These are phyloP conservation scores for Micromussa lordhowensis DNA, from an alignment of 92 coral and sea anemone genomes.

Conservation along the genomic window DNA sequence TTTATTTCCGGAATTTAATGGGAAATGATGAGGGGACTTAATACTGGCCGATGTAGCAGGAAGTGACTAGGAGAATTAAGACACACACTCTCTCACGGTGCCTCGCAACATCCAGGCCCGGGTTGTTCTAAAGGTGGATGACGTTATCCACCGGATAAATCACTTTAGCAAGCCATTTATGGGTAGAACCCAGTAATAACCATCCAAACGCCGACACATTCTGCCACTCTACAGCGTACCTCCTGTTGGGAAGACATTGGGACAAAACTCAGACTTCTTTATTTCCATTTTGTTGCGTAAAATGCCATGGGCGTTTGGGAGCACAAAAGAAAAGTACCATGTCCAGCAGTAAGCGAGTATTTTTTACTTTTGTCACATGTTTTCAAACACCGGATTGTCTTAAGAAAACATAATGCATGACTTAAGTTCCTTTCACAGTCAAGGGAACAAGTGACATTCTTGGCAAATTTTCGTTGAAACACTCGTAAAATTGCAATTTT, in stretches of 20 bases:
- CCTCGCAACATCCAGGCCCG: no score
- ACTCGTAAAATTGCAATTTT: not conserved
- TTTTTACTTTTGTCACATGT: not conserved
- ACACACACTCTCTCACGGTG: no score
- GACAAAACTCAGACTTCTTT: no score
- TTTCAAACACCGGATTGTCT: not conserved
- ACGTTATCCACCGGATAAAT: no score
- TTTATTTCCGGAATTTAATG: not conserved
- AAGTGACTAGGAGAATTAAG: not conserved
- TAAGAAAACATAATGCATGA: not conserved
- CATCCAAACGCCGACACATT: no score
- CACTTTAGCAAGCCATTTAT: no score
- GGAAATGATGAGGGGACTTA: not conserved
- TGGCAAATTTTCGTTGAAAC: not conserved
- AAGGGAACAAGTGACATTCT: not conserved
- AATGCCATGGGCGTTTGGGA: not conserved
- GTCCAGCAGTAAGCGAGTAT: not conserved
- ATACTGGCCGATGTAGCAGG: not conserved
- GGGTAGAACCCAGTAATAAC: no score
- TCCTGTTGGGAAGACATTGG: no score
- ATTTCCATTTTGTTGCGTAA: no score
- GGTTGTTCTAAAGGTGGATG: no score
- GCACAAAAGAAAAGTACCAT: not conserved
- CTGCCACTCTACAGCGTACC: no score
- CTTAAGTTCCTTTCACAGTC: not conserved